Evolutionary conservation across 2,888 invertebrate species (phyloP).

Genomic region (Lacanobia oleracea): DNA sequence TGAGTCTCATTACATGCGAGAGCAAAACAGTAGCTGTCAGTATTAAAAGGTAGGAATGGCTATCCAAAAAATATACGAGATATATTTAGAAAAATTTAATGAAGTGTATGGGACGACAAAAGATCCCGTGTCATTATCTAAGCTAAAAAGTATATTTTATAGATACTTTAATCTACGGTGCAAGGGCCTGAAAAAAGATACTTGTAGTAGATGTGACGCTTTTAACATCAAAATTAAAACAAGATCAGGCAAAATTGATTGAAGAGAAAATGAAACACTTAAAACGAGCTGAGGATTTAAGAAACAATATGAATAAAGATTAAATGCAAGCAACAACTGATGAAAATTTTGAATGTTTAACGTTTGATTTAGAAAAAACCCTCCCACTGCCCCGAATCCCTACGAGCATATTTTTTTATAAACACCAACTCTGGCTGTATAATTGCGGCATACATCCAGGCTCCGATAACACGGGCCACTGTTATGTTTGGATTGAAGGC

Average conservation of each 20-base stretch:
- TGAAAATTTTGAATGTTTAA: too few species aligned
- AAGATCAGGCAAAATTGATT: constrained; percentile 29
- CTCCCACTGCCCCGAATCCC: too few species aligned
- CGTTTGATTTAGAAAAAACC: constrained; percentile 9
- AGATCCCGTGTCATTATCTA: constrained; percentile 35
- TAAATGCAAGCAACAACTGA: constrained; percentile 1
- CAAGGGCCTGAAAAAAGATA: constrained; percentile 42
- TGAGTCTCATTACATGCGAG: constrained; percentile 29
- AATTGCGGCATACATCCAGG: too few species aligned
- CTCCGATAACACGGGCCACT: too few species aligned
- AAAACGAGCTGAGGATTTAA: constrained; percentile 46
- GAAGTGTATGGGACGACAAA: constrained; percentile 31
- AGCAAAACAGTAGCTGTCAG: too few species aligned
- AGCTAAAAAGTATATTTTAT: constrained; percentile 46
- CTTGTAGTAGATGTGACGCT: constrained; percentile 44
- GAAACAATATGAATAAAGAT: constrained; percentile 43
- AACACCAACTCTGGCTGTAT: too few species aligned
- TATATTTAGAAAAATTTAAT: constrained; percentile 43
- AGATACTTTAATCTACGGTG: constrained; percentile 48
- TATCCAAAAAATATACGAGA: constrained; percentile 46
- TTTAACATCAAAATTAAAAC: constrained; percentile 37
- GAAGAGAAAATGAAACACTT: constrained; percentile 37
- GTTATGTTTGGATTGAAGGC: too few species aligned
- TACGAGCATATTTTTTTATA: too few species aligned
- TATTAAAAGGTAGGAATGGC: constrained; percentile 54